phyloP scores from a whole-genome alignment of 1,140 invertebrate genomes.

The Drosophila serrata region DNA sequence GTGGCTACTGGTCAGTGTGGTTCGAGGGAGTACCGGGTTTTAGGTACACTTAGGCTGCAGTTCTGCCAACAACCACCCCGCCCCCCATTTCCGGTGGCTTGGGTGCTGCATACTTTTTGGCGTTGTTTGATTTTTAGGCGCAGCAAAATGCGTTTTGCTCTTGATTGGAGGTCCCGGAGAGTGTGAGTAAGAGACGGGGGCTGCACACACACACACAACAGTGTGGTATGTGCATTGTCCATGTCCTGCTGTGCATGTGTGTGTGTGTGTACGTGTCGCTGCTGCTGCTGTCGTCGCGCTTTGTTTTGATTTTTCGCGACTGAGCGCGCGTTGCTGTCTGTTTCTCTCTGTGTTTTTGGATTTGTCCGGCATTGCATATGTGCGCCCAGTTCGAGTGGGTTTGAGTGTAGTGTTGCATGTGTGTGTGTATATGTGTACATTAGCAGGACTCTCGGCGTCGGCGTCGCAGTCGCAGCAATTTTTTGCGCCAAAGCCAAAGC shows the following conservation, averaged over 20 bases:
- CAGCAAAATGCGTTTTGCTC: constrained; percentile 77
- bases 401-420: constrained; percentile 43
- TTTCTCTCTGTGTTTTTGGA: constrained; percentile 64
- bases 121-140: constrained; percentile 80
- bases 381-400: constrained; percentile 31
- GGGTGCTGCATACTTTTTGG: constrained; percentile 77
- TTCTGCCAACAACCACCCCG: no score
- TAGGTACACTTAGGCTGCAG: constrained; percentile 62
- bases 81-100: constrained; percentile 8
- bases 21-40: constrained; percentile 26
- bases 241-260: constrained; percentile 14
- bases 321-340: constrained; percentile 74
- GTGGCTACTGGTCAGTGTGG: constrained; percentile 35
- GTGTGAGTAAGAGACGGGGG: background rate
- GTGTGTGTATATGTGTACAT: constrained; percentile 55
- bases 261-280: constrained; percentile 22
- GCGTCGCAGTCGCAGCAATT: constrained; percentile 63
- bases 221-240: constrained; percentile 52
- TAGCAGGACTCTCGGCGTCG: constrained; percentile 65
- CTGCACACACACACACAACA: background rate
- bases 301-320: constrained; percentile 84
- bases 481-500: constrained; percentile 69
- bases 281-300: constrained; percentile 70
- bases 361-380: constrained; percentile 73
- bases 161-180: constrained; percentile 51